Base-by-base conservation (phyloP, 2,888 invertebrate genomes). In the Pristionchus fissidentatus region DNA sequence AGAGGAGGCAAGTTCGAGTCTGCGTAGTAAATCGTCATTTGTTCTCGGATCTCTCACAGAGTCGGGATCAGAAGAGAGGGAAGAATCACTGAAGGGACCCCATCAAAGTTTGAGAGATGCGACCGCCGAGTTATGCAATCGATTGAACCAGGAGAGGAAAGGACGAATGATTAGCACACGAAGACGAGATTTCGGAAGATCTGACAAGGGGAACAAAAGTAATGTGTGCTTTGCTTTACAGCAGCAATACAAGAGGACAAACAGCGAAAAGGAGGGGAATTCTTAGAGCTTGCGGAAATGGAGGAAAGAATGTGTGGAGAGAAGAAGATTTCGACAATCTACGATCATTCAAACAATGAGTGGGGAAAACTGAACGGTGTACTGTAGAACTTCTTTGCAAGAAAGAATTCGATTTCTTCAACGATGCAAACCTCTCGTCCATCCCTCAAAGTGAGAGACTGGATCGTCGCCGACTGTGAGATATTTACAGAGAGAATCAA, bases 181-280 rank as follows among this genome's bases (percentile, higher is more conserved):
- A n/a, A 38, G 70, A 35, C n/a, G 41, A 22, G 22, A 19, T 66
- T 19, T 22, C n/a, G 70, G 43, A 43, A 41, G 70, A 70, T n/a
- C n/a, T n/a, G n/a, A 70, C n/a, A 70, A 70, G 38, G 70, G 43
- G 70, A 70, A 70, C 70, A 70, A 70, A n/a, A 70, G 70, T 70
- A 70, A 70, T 5, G n/a, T 70, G 70, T 70, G 43, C n/a, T n/a
- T n/a, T 70, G 70, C 70, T 41, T 38, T 70, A 70, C 70, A 70
- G 41, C 26, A 26, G 38, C 38, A 70, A 41, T 70, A 70, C 70
- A 70, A 70, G 70, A 70, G 70, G 26, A 70, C 70, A 70, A 70
- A 70, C 41, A 70, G 22, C 22, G 19, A 38, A n/a, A 66, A 41
- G 70, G 70, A 13, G 66, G 70, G 32, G 70, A 70, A 32, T 70